A percentile compares a stretch with the other conserved stretches of the same genome.
phyloP scores from a whole-genome alignment of 2,113 vertebrate genomes.

The Podilymbus podiceps region DNA sequence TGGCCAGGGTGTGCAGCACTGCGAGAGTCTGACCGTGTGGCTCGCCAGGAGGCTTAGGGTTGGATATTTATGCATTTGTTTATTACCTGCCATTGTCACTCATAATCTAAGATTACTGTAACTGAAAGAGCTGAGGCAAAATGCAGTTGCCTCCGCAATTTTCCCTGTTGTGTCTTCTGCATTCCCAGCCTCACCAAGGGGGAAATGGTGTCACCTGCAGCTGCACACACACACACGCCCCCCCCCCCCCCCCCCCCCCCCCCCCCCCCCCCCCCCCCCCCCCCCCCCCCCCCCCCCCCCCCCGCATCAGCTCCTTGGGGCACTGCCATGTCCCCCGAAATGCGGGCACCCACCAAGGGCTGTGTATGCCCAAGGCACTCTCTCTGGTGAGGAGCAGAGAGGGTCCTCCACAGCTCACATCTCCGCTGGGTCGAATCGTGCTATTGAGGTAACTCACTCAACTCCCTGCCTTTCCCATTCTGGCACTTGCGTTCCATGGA shows the following conservation, averaged over 20 bases:
- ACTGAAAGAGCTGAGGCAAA: neutral
- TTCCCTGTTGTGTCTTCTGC: neutral
- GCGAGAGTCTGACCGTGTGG: neutral
- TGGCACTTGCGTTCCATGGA: neutral
- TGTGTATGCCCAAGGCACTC: neutral
- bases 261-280: no score
- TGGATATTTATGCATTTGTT: neutral
- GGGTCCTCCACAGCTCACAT: neutral
- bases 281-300: no score
- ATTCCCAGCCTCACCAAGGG: neutral
- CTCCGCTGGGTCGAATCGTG: neutral
- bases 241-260: no score
- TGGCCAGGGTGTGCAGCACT: neutral
- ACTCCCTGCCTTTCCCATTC: neutral
- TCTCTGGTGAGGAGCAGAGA: neutral
- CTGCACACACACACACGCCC: no score
- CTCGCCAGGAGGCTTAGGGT: neutral
- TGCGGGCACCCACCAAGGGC: neutral
- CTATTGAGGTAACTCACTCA: accelerated
- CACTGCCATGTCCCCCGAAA: neutral
- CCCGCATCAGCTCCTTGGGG: neutral
- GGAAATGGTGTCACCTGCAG: neutral
- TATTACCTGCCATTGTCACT: neutral
- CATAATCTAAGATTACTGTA: neutral
- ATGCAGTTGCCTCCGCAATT: accelerated